These are phyloP conservation scores for Volucella zonaria DNA, from an alignment of 2,888 invertebrate genomes.

Conservation along the genomic window DNA sequence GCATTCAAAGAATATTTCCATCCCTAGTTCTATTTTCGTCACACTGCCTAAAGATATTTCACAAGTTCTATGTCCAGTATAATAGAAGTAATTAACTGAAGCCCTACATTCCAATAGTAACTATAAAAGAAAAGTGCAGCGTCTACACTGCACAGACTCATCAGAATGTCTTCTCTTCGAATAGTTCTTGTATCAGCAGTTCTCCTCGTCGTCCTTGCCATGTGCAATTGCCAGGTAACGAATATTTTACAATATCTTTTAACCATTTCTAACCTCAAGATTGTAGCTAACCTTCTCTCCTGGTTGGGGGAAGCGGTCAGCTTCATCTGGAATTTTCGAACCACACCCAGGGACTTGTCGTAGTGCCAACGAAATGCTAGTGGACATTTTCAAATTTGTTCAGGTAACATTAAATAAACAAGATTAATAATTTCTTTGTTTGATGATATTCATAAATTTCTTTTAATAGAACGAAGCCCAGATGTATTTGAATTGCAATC, in stretches of 20 bases:
- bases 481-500: constrained; percentile 73
- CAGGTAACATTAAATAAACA: constrained; percentile 74
- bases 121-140: constrained; percentile 50
- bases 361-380: constrained; percentile 80
- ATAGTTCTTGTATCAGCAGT: constrained; percentile 54
- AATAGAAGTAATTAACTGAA: constrained; percentile 53
- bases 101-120: constrained; percentile 37
- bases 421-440: not conserved
- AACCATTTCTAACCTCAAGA: not conserved
- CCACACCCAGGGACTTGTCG: constrained; percentile 78
- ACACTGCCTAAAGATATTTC: not conserved
- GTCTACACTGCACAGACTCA: constrained; percentile 48
- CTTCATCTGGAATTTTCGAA: constrained; percentile 46
- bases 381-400: constrained; percentile 81
- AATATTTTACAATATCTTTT: not conserved
- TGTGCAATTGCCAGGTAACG: constrained; percentile 60
- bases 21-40: constrained; percentile 26
- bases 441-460: not conserved
- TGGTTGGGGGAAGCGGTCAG: constrained; percentile 75
- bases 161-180: constrained; percentile 64
- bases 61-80: not conserved
- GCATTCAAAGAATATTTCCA: constrained; percentile 5
- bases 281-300: constrained; percentile 75
- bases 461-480: constrained; percentile 72
- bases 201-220: constrained; percentile 47